These are phyloP conservation scores for Heliconius cydno DNA, from an alignment of 2,888 invertebrate genomes.

Conservation along the genomic window DNA sequence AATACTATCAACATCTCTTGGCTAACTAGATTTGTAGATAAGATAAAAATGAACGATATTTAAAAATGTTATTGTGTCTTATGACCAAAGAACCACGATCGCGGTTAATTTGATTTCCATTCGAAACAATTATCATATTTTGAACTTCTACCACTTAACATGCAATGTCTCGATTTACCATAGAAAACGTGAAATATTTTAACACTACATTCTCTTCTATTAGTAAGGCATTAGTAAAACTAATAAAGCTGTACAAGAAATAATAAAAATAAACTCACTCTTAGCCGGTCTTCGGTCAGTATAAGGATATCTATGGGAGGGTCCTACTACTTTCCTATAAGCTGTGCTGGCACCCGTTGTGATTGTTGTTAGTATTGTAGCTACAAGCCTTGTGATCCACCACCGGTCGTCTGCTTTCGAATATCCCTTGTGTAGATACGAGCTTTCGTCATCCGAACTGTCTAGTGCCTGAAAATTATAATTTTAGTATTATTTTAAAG, in stretches of 20 bases:
- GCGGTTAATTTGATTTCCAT: no score
- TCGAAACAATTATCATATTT: no score
- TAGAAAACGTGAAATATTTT: no score
- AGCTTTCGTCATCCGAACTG: conserved; percentile 72
- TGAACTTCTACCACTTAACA: no score
- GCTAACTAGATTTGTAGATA: no score
- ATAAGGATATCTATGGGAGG: conserved; percentile 72
- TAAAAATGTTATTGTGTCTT: no score
- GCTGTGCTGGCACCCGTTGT: conserved; percentile 57
- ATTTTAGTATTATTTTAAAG: not conserved
- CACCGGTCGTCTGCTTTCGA: conserved; percentile 61
- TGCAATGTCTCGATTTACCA: no score
- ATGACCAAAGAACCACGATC: no score
- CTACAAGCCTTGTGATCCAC: conserved; percentile 69
- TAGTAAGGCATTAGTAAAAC: no score
- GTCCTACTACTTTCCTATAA: conserved; percentile 66
- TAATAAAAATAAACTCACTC: conserved; percentile 53
- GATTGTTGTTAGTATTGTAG: conserved; percentile 61
- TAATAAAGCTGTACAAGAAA: not conserved
- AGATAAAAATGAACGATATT: no score
- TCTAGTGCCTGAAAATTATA: conserved; percentile 62
- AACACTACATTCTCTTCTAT: no score
- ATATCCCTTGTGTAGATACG: conserved; percentile 59
- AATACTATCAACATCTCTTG: no score
- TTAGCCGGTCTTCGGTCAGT: conserved; percentile 66